Evolutionary conservation across 2,113 vertebrate genomes (phyloP), one percentile per base, ranked within the genome.

Genomic region (Pelobates fuscus): DNA sequence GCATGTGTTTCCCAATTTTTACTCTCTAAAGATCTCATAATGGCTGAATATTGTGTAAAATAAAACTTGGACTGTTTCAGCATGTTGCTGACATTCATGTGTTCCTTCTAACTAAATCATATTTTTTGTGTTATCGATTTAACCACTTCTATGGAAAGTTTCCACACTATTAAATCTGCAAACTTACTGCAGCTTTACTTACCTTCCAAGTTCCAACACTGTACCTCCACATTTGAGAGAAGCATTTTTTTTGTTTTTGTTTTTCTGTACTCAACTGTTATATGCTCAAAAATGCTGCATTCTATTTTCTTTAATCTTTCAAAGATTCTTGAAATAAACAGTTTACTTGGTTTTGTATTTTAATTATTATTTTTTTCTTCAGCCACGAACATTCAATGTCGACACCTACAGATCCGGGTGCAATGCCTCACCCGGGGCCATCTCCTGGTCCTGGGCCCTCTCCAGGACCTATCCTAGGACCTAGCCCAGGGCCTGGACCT

Each of bases 361-460:
- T 4, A n/a, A n/a, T n/a, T n/a, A n/a, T n/a, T n/a, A n/a, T 74
- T 25, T 43, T 57, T 78, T 30, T 18, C 3, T 2, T 81, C 52
- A 77, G 73, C 55, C 25, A 79, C 78, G 84, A 84, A 78, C 54
- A 70, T 80, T 92, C 90, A 86, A 98, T 99, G 97, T 95, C 97
- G 84, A 95, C 94, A 32, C 94, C 95, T 81, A 94, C 92, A 78
- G 97, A 99, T 82, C 88, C 93, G 65, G 92, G 94, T 60, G 77
- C 94, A 58, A 98, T 98, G 95, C 95, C 97, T 82, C 97, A 98
- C 84, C 93, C 97, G 71, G 96, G 97, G 77, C 97, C 96, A 77
- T 98, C 97, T 1, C 97, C 96, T 10, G 96, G 95, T 75, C 93
- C 96, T 1, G 96, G 96, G 30, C 92, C 95, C 52, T 98, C 96